These are phyloP conservation scores for Bucorvus abyssinicus DNA, from an alignment of 2,797 vertebrate genomes.

Conservation along the genomic window DNA sequence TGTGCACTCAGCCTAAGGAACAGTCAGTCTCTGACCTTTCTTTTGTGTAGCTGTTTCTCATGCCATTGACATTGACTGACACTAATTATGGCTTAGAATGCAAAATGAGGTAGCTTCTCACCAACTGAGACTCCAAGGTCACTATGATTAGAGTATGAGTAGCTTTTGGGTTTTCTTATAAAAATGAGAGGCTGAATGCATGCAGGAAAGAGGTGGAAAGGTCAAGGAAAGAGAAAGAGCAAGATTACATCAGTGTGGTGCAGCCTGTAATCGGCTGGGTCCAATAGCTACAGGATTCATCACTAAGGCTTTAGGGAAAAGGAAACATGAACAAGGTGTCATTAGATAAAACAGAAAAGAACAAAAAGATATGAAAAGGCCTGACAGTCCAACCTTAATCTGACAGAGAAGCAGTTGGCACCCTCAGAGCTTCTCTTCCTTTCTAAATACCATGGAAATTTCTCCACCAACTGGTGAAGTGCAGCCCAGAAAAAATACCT, in stretches of 20 bases:
- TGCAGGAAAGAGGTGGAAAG: conserved; percentile 35
- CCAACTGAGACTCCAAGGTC: conserved; percentile 67
- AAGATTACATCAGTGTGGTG: conserved; percentile 22
- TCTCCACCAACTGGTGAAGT: background rate
- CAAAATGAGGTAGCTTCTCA: conserved; percentile 55
- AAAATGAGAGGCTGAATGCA: conserved; percentile 43
- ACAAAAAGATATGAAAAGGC: background rate
- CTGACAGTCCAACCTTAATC: background rate
- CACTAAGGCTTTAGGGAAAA: conserved; percentile 8
- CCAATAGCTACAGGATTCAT: conserved; percentile 9
- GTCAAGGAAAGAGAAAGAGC: conserved; percentile 39
- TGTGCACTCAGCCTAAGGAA: background rate
- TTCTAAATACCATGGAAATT: background rate
- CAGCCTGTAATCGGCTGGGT: background rate
- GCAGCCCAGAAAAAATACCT: background rate
- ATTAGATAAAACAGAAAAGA: background rate
- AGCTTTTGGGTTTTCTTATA: conserved; percentile 33
- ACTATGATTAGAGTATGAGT: conserved; percentile 30
- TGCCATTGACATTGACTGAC: conserved; percentile 59
- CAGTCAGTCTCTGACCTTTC: conserved; percentile 33
- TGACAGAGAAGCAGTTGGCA: background rate
- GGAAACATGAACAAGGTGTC: background rate
- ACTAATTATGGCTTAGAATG: conserved; percentile 69
- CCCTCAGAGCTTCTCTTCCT: background rate
- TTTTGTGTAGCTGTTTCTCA: conserved; percentile 29